These are phyloP conservation scores for Cryptophagus acutangulus DNA, from an alignment of 2,888 invertebrate species.

Conservation along the genomic window DNA sequence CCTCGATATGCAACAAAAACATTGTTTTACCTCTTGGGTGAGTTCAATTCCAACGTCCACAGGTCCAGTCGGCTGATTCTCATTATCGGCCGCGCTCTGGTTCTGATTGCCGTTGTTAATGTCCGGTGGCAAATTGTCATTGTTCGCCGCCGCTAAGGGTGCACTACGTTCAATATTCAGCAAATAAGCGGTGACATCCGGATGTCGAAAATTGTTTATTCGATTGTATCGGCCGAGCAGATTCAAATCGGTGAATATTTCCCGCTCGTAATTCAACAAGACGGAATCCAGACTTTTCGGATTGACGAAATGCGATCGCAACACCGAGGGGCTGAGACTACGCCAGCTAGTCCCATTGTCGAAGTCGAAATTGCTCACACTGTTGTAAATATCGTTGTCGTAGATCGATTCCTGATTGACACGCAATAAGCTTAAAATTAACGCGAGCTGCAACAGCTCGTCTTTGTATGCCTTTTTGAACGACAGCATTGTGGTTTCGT, in stretches of 20 bases:
- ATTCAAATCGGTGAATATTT: slow-evolving; percentile 68
- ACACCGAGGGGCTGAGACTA: slow-evolving; percentile 53
- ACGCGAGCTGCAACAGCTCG: slow-evolving; percentile 74
- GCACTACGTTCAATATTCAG: slow-evolving; percentile 53
- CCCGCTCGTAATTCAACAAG: slow-evolving; percentile 65
- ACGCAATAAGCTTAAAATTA: slow-evolving; percentile 74
- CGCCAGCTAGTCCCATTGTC: slow-evolving; percentile 69
- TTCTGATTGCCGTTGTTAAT: slow-evolving; percentile 18
- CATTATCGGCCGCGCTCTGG: slow-evolving; percentile 26
- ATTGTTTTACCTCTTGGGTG: slow-evolving; percentile 37
- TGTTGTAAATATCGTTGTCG: slow-evolving; percentile 49
- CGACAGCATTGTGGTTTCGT: slow-evolving; percentile 59
- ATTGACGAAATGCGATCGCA: slow-evolving; percentile 61
- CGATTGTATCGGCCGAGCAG: slow-evolving; percentile 61
- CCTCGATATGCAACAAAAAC: not conserved
- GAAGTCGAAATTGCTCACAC: slow-evolving; percentile 48
- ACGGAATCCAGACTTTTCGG: slow-evolving; percentile 69
- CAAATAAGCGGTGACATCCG: slow-evolving; percentile 58
- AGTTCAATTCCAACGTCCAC: slow-evolving; percentile 32
- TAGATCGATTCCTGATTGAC: slow-evolving; percentile 69
- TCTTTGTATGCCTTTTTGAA: slow-evolving; percentile 78
- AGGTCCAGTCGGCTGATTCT: slow-evolving; percentile 21
- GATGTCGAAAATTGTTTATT: slow-evolving; percentile 48
- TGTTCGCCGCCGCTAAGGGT: slow-evolving; percentile 21
- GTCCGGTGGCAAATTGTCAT: slow-evolving; percentile 18